These are phyloP conservation scores for Schizopygopsis malacanthus DNA, from an alignment of 2,797 vertebrate species.

Conservation along the genomic window DNA sequence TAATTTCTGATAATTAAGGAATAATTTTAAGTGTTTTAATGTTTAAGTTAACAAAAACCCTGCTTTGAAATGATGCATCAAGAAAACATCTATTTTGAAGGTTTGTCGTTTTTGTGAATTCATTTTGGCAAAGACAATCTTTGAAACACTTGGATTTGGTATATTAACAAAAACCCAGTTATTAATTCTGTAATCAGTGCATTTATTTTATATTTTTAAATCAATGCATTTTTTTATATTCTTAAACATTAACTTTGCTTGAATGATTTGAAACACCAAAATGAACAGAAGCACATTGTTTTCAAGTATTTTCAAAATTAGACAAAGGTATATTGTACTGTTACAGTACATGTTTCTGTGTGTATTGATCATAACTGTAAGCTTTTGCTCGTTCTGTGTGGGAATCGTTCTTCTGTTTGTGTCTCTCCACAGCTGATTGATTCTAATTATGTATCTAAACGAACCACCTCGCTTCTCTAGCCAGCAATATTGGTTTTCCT, in stretches of 20 bases:
- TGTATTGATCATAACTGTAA: neutral
- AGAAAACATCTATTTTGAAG: no score
- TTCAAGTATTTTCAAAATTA: neutral
- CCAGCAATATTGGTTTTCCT: conserved; percentile 70
- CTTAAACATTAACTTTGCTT: neutral
- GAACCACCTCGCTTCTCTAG: conserved; percentile 65
- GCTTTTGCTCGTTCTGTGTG: neutral
- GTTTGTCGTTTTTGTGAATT: no score
- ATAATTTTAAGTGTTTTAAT: no score
- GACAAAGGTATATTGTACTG: neutral
- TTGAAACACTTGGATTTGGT: no score
- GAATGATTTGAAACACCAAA: neutral
- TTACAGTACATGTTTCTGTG: neutral
- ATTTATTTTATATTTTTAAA: no score
- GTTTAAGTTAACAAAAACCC: no score
- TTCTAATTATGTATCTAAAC: conserved; percentile 74
- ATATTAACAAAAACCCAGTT: no score
- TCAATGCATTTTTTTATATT: neutral
- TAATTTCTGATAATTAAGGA: no score
- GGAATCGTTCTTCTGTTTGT: neutral
- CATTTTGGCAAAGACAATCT: no score
- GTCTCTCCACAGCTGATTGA: conserved; percentile 59
- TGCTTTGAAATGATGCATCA: no score
- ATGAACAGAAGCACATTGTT: neutral
- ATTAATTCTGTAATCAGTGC: no score